Base-by-base conservation (phyloP, 2,113 vertebrate species). In the Ammospiza caudacuta region DNA sequence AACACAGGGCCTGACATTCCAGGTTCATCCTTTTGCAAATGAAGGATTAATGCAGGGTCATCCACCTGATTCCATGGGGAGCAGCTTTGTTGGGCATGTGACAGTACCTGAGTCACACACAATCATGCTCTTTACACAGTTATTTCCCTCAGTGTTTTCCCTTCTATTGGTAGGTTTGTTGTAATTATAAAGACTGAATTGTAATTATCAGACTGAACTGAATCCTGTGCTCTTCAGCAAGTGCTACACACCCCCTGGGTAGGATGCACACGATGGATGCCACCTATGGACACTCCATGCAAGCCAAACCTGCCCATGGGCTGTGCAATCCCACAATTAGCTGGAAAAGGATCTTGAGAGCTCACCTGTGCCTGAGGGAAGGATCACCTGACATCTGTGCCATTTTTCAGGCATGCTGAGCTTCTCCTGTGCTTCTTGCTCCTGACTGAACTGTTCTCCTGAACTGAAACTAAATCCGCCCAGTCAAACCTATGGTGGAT, bases 231-330 rank as follows among this genome's bases (percentile, higher is more conserved):
- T 82, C 69, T 58, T 83, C 59, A 61, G 17, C 16, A 31, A 18
- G n/a, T 25, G 25, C 37, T 81, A 5, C 18, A 35, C 13, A 21
- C n/a, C 28, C 20, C 7, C 27, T 69, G 33, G 20, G 15, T 5
- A 28, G 47, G 82, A 33, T 9, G 27, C 9, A 29, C 20, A 8
- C 25, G 29, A 0, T 31, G 35, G 67, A 12, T 49, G 25, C 3
- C 61, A 25, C 1, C 55, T 7, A 1, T 18, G 49, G 39, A 33
- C 9, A 17, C 15, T 57, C 6, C 2, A 2, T 70, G 23, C 35
- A 17, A 69, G 52, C 59, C 5, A 0, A 33, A 59, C 67, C 59
- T 83, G 31, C 8, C 51, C 6, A 11, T 7, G 33, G 3, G 75
- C 64, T 77, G 12, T 57, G 23, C 33, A 69, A 39, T 43, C 46